A percentile compares a stretch with the other conserved stretches of the same genome.
phyloP scores from a whole-genome alignment of 2,113 vertebrate species.

The Atlantisia rogersi region DNA sequence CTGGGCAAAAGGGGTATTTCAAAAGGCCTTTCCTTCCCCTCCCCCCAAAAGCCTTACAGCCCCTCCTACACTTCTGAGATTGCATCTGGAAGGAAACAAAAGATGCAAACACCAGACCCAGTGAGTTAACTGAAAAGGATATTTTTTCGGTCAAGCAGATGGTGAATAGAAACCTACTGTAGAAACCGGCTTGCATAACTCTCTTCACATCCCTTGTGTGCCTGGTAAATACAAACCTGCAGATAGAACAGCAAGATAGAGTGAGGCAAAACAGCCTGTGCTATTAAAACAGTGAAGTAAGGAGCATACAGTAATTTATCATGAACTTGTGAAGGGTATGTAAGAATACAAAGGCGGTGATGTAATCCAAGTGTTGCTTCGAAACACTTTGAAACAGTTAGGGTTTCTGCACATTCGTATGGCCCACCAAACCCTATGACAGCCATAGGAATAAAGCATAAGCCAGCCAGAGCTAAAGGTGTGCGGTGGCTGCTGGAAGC shows the following conservation, averaged over 20 bases:
- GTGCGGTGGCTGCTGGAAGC: constrained; percentile 15
- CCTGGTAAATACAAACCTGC: constrained; percentile 29
- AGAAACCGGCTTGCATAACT: constrained; percentile 39
- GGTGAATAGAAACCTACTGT: constrained; percentile 8
- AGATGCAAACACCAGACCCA: constrained; percentile 40
- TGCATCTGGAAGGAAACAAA: constrained; percentile 51
- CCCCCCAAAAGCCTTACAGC: neutral
- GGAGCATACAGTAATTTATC: neutral
- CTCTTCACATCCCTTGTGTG: neutral
- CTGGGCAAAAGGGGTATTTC: neutral
- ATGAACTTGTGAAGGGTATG: neutral
- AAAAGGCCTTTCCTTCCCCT: neutral
- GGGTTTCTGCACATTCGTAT: neutral
- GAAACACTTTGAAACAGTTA: neutral
- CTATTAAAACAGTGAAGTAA: neutral
- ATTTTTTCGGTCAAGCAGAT: constrained; percentile 50
- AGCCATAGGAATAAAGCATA: neutral
- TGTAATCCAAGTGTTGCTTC: constrained; percentile 43
- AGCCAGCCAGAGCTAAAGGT: constrained; percentile 35
- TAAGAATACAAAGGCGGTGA: constrained; percentile 54
- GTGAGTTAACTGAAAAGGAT: constrained; percentile 39
- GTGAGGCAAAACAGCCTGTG: constrained; percentile 35
- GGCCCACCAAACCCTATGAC: neutral
- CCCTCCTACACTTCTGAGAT: constrained; percentile 43
- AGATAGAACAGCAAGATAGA: constrained; percentile 38